Evolutionary conservation across 1,140 invertebrate species (phyloP), one percentile per base, ranked within the genome.

Genomic region (Pseudomyrmex pallidus): DNA sequence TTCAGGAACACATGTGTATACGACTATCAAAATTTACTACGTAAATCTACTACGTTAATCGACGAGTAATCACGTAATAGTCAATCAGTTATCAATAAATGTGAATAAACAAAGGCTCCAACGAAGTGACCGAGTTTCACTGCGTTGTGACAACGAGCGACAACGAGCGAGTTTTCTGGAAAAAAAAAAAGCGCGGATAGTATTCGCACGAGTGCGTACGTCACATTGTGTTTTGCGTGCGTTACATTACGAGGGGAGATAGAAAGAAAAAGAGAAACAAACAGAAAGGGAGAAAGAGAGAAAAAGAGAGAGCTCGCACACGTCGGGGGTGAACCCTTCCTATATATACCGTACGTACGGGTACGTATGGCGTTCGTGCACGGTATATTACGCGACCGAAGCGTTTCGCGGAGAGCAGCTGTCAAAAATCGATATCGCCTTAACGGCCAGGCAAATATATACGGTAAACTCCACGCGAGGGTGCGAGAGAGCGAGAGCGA

Each of bases 371-470:
- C 50, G 25, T 56, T 52, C 46, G 4, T 46, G 67, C 48, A 78
- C 64, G 56, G n/a, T 35, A 57, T 44, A 15, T 57, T 46, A 68
- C 74, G 64, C 22, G 15, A 54, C 22, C 10, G 10, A 35, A 73
- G 48, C 20, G 72, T 87, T 87, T 87, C 88, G 84, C 82, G 86
- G 50, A 92, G 74, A 77, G 92, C 93, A 94, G 93, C 93, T 94
- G 93, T 94, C 92, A 93, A 93, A 93, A 94, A 94, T 94, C 93
- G 93, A 94, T 94, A 92, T 89, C 89, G 83, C 89, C 85, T 83
- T 83, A 77, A 85, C 83, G 67, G 44, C 20, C 20, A 50, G 77
- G 25, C 17, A 15, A 13, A 77, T 48, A 52, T 52, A 25, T 35
- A 78, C 84, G 73, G 57, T 62, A 44, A 63, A 54, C 62, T 48